A percentile compares a stretch with the other conserved stretches of the same genome.
phyloP scores from a whole-genome alignment of 2,888 invertebrate species.

The Hydroisotoma schaefferi region DNA sequence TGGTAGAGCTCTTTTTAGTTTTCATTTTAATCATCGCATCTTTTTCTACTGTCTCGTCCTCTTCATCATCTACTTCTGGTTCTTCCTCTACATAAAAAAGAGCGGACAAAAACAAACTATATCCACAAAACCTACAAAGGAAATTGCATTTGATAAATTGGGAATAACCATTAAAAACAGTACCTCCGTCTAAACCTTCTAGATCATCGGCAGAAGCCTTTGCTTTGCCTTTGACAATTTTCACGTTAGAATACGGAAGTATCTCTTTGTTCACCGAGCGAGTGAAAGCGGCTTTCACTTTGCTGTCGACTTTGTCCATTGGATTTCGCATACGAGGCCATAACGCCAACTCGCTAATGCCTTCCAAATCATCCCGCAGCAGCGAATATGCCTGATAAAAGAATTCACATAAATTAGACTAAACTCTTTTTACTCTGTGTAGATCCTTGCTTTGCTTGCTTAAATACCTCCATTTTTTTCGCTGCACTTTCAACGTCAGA shows the following conservation, averaged over 20 bases:
- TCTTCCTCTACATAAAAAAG: conserved; percentile 51
- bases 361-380: conserved; percentile 86
- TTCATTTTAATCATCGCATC: conserved; percentile 77
- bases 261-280: conserved; percentile 84
- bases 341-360: conserved; percentile 74
- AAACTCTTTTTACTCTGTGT: not conserved
- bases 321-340: conserved; percentile 80
- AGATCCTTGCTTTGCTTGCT: not conserved
- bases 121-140: not conserved
- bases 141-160: conserved; percentile 50
- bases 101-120: not conserved
- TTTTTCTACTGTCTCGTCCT: conserved; percentile 60
- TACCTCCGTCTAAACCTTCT: conserved; percentile 51
- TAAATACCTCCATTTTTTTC: conserved; percentile 62
- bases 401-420: not conserved
- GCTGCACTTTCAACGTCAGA: conserved; percentile 69
- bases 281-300: conserved; percentile 90
- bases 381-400: conserved; percentile 75
- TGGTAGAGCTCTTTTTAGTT: conserved; percentile 18
- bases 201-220: conserved; percentile 55
- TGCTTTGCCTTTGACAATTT: conserved; percentile 62
- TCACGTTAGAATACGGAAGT: conserved; percentile 72
- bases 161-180: not conserved
- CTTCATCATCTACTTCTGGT: conserved; percentile 49
- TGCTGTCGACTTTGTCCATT: conserved; percentile 70